Conservation (phyloP, 2,888 invertebrate species). For the Acanthosepion pharaonis region DNA sequence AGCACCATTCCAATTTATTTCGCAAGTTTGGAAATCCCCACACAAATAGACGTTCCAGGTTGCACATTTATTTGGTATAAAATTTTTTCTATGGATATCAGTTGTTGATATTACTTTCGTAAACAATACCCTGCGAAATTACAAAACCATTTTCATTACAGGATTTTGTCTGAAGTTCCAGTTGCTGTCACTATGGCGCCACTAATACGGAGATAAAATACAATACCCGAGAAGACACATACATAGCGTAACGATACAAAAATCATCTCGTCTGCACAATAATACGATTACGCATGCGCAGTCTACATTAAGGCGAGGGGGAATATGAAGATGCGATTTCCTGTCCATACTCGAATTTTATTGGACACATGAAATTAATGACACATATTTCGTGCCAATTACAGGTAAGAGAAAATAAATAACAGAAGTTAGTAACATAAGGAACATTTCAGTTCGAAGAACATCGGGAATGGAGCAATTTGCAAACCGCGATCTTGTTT, state of each 20-base stretch:
- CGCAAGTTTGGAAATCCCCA: too few relatives aligned
- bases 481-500: neutral
- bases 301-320: neutral
- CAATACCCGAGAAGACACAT: neutral
- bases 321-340: neutral
- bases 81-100: too few relatives aligned
- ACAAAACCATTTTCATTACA: too few relatives aligned
- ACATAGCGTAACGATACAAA: neutral
- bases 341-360: neutral
- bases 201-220: neutral
- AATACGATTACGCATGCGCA: neutral
- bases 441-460: neutral
- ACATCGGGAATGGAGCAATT: neutral
- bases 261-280: neutral
- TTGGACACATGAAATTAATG: neutral
- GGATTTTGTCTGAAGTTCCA: too few relatives aligned
- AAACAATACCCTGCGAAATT: too few relatives aligned
- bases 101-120: too few relatives aligned
- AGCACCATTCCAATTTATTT: too few relatives aligned
- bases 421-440: neutral
- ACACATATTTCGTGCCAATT: neutral
- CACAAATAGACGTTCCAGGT: too few relatives aligned
- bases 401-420: neutral
- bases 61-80: too few relatives aligned
- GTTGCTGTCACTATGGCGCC: neutral